Percentiles rank a stretch among this genome's conserved stretches.
These are phyloP conservation scores for Amblyornis subalaris DNA, from an alignment of 2,113 vertebrate species.

Conservation along the genomic window DNA sequence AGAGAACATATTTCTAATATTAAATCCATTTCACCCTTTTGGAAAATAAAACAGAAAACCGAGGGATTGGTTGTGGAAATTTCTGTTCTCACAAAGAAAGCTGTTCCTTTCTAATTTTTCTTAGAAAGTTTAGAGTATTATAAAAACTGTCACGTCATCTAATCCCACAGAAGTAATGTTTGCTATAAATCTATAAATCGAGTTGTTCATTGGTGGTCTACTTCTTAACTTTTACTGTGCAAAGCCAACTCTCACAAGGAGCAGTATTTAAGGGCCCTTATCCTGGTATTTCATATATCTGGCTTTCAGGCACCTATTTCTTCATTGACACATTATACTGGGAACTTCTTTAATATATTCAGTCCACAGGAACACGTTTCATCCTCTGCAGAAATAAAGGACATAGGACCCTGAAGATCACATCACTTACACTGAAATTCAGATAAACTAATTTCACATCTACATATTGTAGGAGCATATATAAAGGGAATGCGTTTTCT, in stretches of 20 bases:
- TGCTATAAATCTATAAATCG: not conserved
- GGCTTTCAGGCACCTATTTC: not conserved
- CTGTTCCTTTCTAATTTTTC: not conserved
- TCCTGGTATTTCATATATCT: not conserved
- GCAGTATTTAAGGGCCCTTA: not conserved
- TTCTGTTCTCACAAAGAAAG: not conserved
- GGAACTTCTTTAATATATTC: not conserved
- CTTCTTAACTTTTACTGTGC: not conserved
- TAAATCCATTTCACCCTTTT: slow-evolving; percentile 24
- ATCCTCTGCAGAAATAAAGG: not conserved
- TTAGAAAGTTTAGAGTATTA: slow-evolving; percentile 4
- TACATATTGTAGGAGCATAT: not conserved
- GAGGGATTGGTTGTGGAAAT: not conserved
- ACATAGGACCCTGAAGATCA: not conserved
- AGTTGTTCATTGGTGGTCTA: slow-evolving; percentile 31
- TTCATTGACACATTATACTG: not conserved
- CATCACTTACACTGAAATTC: not conserved
- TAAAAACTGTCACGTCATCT: not conserved
- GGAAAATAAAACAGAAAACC: slow-evolving; percentile 14
- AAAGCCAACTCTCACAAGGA: not conserved
- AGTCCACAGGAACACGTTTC: not conserved
- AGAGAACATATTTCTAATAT: slow-evolving; percentile 45
- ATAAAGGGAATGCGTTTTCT: not conserved
- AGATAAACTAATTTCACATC: not conserved
- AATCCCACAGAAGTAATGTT: not conserved